Percentiles rank a stretch among this genome's conserved stretches.
Conservation (phyloP, 2,888 invertebrate species). For the Thymelicus acteon region DNA sequence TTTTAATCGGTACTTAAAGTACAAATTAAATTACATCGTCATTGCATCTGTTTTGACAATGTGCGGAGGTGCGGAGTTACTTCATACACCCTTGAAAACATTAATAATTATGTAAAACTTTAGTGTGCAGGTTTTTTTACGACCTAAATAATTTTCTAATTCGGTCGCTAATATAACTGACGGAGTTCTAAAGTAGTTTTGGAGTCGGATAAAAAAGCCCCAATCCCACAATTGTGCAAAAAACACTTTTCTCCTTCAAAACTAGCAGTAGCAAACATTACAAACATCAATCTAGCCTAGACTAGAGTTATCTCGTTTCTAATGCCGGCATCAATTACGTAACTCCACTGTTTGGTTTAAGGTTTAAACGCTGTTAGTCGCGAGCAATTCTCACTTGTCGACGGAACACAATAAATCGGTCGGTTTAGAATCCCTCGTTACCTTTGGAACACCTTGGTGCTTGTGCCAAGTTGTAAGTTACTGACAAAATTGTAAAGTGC, state of each 20-base stretch:
- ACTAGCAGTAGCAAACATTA: background rate
- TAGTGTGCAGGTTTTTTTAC: too few relatives aligned
- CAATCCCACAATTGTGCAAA: background rate
- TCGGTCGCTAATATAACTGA: too few relatives aligned
- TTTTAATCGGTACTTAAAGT: too few relatives aligned
- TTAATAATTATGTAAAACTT: too few relatives aligned
- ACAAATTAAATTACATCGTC: too few relatives aligned
- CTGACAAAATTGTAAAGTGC: background rate
- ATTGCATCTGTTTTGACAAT: too few relatives aligned
- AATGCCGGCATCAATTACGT: constrained; percentile 31
- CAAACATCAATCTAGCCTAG: constrained; percentile 7
- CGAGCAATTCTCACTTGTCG: constrained; percentile 33
- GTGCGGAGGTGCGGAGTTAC: too few relatives aligned
- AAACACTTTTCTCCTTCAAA: background rate
- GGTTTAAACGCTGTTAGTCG: constrained; percentile 31
- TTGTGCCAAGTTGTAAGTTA: constrained; percentile 29
- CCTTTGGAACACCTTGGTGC: constrained; percentile 16
- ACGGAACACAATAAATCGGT: constrained; percentile 35
- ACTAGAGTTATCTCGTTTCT: constrained; percentile 6
- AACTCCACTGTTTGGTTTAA: constrained; percentile 18
- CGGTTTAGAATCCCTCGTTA: constrained; percentile 34
- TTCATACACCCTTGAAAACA: too few relatives aligned
- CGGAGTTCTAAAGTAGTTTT: too few relatives aligned
- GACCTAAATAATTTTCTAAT: too few relatives aligned
- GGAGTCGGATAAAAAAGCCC: background rate